Base-by-base conservation (phyloP, 1,140 invertebrate genomes). In the Apis laboriosa region DNA sequence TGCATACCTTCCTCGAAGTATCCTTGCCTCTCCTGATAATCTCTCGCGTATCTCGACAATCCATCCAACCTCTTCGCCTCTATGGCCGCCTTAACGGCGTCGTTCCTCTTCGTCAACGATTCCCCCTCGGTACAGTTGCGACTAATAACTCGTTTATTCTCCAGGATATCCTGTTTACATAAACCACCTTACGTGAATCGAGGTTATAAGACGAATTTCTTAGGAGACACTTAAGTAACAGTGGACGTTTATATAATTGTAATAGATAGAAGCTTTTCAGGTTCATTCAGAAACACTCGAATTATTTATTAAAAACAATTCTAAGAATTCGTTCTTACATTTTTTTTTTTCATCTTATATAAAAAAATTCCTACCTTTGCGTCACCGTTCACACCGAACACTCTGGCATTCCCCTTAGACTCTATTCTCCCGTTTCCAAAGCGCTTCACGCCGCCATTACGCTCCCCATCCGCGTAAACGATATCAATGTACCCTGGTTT, bases 1-100 rank as follows among this genome's bases (percentile, higher is more conserved):
- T 93, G 91, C 91, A 94, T 92, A 56, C 93, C 93, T 74, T 94
- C 90, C 61, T 94, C 93, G 78, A 91, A 94, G 72, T 91, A 94
- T 4, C 93, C 93, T n/a, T 94, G 86, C 53, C 91, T 86, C 76
- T 94, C 93, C 76, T 94, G 91, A 72, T 92, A 92, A 43, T 90
- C 84, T 60, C 82, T 91, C 24, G 93, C 93, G 86, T 94, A 94
- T 61, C 93, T 90, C 1, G 89, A 77, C n/a, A 94, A 72, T 60
- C 93, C 91, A 53, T 91, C 87, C 63, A 94, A 90, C 61, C 88
- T 91, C 49, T 89, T 91, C 0, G 90, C 84, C 73, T 93, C 90
- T 5, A 82, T 64, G 8, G 90, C 91, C 0, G 89, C 86, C 79
- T 90, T 88, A 2, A 89, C 66, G 9, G 86, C 86, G 58, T 94